Evolutionary conservation across 1,140 invertebrate species (phyloP), one percentile per base, ranked within the genome.

Genomic region (Lanistes nyassanus): DNA sequence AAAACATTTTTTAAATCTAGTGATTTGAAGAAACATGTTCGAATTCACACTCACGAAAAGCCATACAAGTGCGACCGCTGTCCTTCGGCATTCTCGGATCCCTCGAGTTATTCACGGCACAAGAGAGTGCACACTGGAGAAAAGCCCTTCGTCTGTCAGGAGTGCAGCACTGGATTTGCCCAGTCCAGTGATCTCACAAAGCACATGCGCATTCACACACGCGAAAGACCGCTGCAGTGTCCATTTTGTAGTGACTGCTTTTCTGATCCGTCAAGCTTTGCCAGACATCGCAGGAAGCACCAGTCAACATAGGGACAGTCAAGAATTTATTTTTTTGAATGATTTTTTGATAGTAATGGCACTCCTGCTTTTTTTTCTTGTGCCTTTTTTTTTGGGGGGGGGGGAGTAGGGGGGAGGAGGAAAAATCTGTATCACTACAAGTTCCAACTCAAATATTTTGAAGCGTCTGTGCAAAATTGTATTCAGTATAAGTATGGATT

Each of bases 41-140:
- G 71, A 0, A 71, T 60, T 26, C 75, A 79, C 67, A 79, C 78
- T 21, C 56, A 73, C 26, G 71, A 79, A 23, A 76, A 75, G 34
- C 78, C 75, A 9, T 76, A 76, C 55, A 26, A 42, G 21, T 79
- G 78, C 36, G 66, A 79, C 21, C 55, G 34, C 37, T 79, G 78
- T 56, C 51, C 39, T 11, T 31, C 75, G n/a, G 67, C 70, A 7
- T 74, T 74, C 51, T 65, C 60, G 3, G 72, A 74, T 51, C 60
- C 60, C n/a, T 65, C 60, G 31, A 55, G 36, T 47, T 42, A 47
- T 23, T 75, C 47, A n/a, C 23, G 69, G 4, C 75, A 80, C 67
- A 51, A 42, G 23, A 37, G 76, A n/a, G 47, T 71, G 29, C 79
- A 77, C 69, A 77, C 69, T 19, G 78, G 78, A 9, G 78, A 79